phyloP scores from a whole-genome alignment of 1,140 invertebrate genomes.

The Diabrotica virgifera region DNA sequence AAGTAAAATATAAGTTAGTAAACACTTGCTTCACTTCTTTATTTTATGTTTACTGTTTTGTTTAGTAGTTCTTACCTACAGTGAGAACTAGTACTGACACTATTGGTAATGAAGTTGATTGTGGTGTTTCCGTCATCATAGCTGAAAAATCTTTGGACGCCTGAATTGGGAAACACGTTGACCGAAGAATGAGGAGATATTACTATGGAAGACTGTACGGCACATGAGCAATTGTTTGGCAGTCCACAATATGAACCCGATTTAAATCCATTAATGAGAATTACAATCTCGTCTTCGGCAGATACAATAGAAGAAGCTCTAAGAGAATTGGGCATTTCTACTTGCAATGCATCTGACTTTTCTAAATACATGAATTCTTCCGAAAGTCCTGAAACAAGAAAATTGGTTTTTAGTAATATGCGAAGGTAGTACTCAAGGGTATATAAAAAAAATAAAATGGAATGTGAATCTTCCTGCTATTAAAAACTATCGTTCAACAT shows the following conservation, averaged over 20 bases:
- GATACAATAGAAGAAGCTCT: slow-evolving; percentile 28
- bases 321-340: slow-evolving; percentile 30
- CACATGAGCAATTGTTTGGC: slow-evolving; percentile 37
- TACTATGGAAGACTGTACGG: slow-evolving; percentile 36
- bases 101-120: slow-evolving; percentile 39
- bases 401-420: background rate
- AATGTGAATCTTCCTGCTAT: background rate
- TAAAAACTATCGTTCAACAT: background rate
- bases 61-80: slow-evolving; percentile 31
- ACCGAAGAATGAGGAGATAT: slow-evolving; percentile 35
- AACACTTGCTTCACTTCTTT: no score
- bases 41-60: no score
- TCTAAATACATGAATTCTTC: slow-evolving; percentile 43
- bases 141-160: slow-evolving; percentile 36
- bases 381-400: slow-evolving; percentile 32
- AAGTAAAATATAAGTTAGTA: no score
- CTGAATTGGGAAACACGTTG: slow-evolving; percentile 32
- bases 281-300: slow-evolving; percentile 31
- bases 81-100: slow-evolving; percentile 31
- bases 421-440: background rate
- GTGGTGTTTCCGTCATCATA: slow-evolving; percentile 33
- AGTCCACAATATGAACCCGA: slow-evolving; percentile 35
- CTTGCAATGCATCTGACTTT: slow-evolving; percentile 35
- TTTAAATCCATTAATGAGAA: slow-evolving; percentile 35
- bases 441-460: background rate